These are phyloP conservation scores for Ruditapes philippinarum DNA, from an alignment of 1,140 invertebrate genomes.

Conservation along the genomic window DNA sequence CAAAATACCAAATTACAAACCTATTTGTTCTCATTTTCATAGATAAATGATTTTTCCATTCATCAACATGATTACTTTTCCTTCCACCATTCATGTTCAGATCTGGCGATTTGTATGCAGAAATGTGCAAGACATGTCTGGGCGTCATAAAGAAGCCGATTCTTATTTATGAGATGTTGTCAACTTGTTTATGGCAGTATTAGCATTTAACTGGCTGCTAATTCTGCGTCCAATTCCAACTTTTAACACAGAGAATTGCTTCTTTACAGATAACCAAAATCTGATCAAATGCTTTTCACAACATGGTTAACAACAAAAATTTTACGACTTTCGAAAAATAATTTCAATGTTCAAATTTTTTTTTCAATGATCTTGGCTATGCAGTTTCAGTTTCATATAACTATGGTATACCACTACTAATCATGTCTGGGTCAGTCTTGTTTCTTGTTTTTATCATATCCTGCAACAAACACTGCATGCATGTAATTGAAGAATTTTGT, in stretches of 20 bases:
- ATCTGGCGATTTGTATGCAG: not conserved
- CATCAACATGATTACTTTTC: slow-evolving; percentile 19
- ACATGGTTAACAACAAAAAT: not conserved
- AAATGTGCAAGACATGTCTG: slow-evolving; percentile 9
- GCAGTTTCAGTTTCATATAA: too few species aligned
- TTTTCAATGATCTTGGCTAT: too few species aligned
- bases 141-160: not conserved
- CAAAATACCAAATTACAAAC: slow-evolving; percentile 53
- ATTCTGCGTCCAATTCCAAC: not conserved
- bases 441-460: too few species aligned
- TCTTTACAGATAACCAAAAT: not conserved
- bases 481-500: not conserved
- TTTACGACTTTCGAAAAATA: not conserved
- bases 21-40: slow-evolving; percentile 40
- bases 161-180: slow-evolving; percentile 6
- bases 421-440: too few species aligned
- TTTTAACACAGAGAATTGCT: not conserved
- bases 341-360: not conserved
- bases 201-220: slow-evolving; percentile 25
- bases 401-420: too few species aligned
- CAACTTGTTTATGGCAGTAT: slow-evolving; percentile 1
- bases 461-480: not conserved
- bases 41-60: slow-evolving; percentile 41
- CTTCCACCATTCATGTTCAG: not conserved
- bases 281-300: slow-evolving; percentile 35